Evolutionary conservation across 2,797 vertebrate genomes (phyloP).

Genomic region (Sparus aurata): DNA sequence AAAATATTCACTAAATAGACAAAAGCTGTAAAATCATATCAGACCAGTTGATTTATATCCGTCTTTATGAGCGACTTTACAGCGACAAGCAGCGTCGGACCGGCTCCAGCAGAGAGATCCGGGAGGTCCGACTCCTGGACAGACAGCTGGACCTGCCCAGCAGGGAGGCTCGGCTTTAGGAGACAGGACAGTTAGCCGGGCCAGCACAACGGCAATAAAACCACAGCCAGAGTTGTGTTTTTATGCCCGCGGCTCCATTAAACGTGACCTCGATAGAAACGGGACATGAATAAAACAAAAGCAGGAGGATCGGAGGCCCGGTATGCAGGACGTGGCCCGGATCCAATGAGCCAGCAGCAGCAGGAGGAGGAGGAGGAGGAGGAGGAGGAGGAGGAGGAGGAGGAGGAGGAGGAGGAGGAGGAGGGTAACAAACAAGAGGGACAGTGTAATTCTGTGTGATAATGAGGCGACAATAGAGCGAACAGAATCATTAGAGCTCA

Average conservation of each 20-base stretch:
- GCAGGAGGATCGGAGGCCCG: constrained; percentile 55
- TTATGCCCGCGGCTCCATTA: constrained; percentile 68
- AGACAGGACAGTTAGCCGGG: constrained; percentile 62
- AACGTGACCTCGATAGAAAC: constrained; percentile 72
- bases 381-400: constrained; percentile 38
- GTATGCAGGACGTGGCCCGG: constrained; percentile 68
- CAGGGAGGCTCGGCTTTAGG: constrained; percentile 45
- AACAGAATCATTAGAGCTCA: constrained; percentile 48
- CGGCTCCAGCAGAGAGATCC: not conserved
- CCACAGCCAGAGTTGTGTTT: constrained; percentile 51
- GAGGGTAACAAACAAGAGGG: constrained; percentile 56
- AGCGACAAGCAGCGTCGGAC: not conserved
- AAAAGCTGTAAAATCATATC: constrained; percentile 47
- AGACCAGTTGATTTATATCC: constrained; percentile 45
- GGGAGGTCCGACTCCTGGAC: constrained; percentile 30
- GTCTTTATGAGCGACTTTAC: constrained; percentile 51
- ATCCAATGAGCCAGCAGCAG: constrained; percentile 49
- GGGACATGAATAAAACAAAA: constrained; percentile 74
- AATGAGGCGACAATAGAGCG: constrained; percentile 59
- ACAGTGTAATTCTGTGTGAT: constrained; percentile 59
- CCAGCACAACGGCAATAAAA: constrained; percentile 59
- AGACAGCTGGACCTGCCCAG: constrained; percentile 38
- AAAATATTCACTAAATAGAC: constrained; percentile 60
- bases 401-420: constrained; percentile 32
- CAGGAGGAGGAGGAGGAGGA: constrained; percentile 34